Conservation (phyloP, 1,140 invertebrate genomes). For the Scaptomyza graminum region DNA sequence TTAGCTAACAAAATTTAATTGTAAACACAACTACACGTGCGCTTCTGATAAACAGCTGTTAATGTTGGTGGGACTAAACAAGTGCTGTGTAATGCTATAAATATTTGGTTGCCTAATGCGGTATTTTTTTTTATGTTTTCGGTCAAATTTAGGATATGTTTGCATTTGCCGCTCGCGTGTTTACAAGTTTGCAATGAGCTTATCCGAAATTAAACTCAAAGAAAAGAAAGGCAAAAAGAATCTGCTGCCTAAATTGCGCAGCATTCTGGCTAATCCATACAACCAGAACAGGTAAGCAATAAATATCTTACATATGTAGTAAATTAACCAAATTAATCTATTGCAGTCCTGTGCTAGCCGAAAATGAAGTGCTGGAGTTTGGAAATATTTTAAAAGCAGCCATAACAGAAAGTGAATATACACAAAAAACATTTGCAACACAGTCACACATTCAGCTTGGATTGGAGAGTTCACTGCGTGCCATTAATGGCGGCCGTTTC, state of each 20-base stretch:
- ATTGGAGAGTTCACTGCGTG: constrained; percentile 61
- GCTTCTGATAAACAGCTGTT: constrained; percentile 19
- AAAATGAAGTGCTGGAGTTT: constrained; percentile 46
- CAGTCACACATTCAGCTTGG: constrained; percentile 55
- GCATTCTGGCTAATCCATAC: constrained; percentile 64
- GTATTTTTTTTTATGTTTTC: constrained; percentile 11
- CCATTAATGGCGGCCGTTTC: constrained; percentile 53
- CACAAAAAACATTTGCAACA: constrained; percentile 44
- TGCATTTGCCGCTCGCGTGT: constrained; percentile 17
- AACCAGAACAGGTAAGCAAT: constrained; percentile 57
- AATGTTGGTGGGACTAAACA: neutral
- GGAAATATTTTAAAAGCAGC: constrained; percentile 33
- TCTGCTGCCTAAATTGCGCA: constrained; percentile 56
- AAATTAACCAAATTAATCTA: constrained; percentile 1
- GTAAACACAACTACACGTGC: constrained; percentile 46
- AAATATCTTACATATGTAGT: neutral
- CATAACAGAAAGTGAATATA: neutral
- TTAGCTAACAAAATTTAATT: constrained; percentile 10
- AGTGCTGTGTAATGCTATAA: constrained; percentile 6
- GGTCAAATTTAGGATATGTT: constrained; percentile 2
- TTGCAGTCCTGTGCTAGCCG: constrained; percentile 54
- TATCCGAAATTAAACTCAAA: constrained; percentile 57
- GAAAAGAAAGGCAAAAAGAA: constrained; percentile 68
- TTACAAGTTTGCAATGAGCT: constrained; percentile 50
- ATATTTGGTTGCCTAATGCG: neutral